Conservation (phyloP, 1,140 invertebrate species). For the Drosophila pruinosa region DNA sequence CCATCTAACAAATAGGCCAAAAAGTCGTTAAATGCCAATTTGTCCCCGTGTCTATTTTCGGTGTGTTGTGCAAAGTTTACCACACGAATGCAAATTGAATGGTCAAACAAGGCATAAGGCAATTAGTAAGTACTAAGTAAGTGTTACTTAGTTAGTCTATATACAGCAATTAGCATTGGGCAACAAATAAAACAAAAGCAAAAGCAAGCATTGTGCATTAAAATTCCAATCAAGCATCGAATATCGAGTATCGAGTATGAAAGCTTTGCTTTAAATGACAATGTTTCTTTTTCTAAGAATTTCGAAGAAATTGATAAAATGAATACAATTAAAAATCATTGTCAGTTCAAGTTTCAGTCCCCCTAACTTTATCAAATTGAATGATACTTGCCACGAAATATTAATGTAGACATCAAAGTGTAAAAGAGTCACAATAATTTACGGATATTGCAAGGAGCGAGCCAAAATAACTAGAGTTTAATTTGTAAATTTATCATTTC, state of each 20-base stretch:
- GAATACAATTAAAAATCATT: constrained; percentile 7
- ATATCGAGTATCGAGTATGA: not conserved
- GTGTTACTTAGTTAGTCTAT: constrained; percentile 13
- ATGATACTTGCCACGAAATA: constrained; percentile 2
- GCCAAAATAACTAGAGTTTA: constrained; percentile 21
- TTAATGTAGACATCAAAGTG: not conserved
- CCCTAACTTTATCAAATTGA: not conserved
- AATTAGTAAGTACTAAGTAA: constrained; percentile 33
- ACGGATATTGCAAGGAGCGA: not conserved
- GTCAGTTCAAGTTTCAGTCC: not conserved
- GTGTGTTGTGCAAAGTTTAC: constrained; percentile 33
- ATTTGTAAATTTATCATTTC: constrained; percentile 14
- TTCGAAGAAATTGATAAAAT: not conserved
- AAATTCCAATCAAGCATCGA: not conserved
- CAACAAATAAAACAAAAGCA: constrained; percentile 2
- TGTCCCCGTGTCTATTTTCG: constrained; percentile 34
- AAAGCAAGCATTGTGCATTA: not conserved
- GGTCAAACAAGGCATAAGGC: constrained; percentile 33
- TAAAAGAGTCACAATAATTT: constrained; percentile 14
- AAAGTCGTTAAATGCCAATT: constrained; percentile 52
- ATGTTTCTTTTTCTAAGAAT: not conserved
- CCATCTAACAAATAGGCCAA: constrained; percentile 13
- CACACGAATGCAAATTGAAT: constrained; percentile 49
- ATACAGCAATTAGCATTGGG: constrained; percentile 17
- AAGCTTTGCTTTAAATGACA: constrained; percentile 34